Conservation (phyloP, 2,888 invertebrate genomes). For the Phaedon cochleariae region DNA sequence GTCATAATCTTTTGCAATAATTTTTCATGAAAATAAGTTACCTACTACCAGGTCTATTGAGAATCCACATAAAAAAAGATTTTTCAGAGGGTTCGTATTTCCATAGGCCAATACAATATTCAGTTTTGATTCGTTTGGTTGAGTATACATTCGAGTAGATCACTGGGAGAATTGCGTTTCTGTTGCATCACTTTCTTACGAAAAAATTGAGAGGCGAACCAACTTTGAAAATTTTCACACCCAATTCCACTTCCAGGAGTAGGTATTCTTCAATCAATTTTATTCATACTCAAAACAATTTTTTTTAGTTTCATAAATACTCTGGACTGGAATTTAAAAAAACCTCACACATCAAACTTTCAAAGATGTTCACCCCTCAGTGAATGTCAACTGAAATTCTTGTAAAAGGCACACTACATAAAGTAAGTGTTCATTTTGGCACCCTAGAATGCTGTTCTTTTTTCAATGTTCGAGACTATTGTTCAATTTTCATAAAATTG, state of each 20-base stretch:
- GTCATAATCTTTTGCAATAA: too few species aligned
- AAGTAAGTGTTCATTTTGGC: conserved; percentile 60
- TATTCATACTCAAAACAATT: neutral
- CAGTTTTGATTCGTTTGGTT: conserved; percentile 37
- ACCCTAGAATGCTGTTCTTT: conserved; percentile 61
- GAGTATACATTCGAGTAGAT: conserved; percentile 50
- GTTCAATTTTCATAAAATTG: conserved; percentile 55
- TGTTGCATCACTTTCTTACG: conserved; percentile 28
- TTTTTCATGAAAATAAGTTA: too few species aligned
- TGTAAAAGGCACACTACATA: conserved; percentile 60
- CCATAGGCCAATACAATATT: neutral
- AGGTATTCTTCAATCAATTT: too few species aligned
- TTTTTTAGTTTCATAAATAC: neutral
- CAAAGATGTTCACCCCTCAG: neutral
- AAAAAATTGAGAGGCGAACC: conserved; percentile 18
- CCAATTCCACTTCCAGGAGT: neutral
- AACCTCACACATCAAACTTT: neutral
- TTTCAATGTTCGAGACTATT: conserved; percentile 53
- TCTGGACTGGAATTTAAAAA: neutral
- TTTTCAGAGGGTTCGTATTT: conserved; percentile 28
- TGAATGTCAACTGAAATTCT: conserved; percentile 22
- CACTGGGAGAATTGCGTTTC: conserved; percentile 39
- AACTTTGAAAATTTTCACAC: neutral
- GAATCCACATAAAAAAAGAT: too few species aligned
- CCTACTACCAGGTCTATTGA: too few species aligned